Percentiles rank a stretch among this genome's conserved stretches.
phyloP scores from a whole-genome alignment of 2,888 invertebrate species.

The Plusia festucae region DNA sequence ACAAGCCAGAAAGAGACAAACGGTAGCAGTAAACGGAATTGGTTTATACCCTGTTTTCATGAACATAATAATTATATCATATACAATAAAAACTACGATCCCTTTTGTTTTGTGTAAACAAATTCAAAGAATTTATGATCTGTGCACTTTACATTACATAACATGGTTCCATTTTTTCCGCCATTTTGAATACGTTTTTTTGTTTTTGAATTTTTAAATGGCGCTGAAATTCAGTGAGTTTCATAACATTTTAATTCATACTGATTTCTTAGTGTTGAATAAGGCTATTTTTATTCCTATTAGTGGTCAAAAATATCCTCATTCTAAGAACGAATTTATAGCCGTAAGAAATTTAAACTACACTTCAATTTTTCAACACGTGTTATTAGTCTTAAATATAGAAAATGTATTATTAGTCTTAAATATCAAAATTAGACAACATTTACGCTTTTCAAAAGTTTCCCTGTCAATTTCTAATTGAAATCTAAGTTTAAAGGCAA shows the following conservation, averaged over 20 bases:
- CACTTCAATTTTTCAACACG: background rate
- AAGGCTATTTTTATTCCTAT: constrained; percentile 32
- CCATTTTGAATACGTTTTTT: constrained; percentile 30
- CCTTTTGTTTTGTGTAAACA: constrained; percentile 63
- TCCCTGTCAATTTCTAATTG: too few species aligned
- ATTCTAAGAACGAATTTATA: background rate
- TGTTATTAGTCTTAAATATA: too few species aligned
- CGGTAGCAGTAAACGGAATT: constrained; percentile 53
- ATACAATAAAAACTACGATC: constrained; percentile 60
- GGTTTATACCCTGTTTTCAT: constrained; percentile 65
- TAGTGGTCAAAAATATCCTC: constrained; percentile 20
- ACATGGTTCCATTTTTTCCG: constrained; percentile 20
- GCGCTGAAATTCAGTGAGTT: constrained; percentile 39
- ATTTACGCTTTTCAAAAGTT: too few species aligned
- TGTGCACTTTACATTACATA: constrained; percentile 32
- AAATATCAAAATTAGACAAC: too few species aligned
- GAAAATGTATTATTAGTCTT: too few species aligned
- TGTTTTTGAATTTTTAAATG: constrained; percentile 43
- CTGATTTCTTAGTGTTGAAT: constrained; percentile 35
- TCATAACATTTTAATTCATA: constrained; percentile 46
- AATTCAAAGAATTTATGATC: constrained; percentile 62
- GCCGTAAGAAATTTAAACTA: background rate
- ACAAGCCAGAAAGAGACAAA: constrained; percentile 35
- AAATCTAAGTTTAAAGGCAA: background rate
- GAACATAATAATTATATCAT: constrained; percentile 68